phyloP scores from a whole-genome alignment of 2,888 invertebrate genomes.

The Physocephala rufipes region DNA sequence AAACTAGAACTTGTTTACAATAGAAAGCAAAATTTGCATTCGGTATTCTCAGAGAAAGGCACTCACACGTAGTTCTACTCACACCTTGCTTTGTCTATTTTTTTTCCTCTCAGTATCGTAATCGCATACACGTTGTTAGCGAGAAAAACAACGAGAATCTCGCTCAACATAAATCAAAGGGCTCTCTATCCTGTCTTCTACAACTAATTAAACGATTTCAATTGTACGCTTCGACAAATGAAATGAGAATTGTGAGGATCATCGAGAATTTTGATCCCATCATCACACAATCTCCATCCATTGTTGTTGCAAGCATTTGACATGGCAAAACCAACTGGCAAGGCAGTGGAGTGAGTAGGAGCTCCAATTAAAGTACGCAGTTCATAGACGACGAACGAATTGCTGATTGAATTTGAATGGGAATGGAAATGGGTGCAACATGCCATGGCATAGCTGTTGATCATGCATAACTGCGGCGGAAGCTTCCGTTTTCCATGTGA shows the following conservation, averaged over 20 bases:
- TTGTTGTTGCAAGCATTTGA: neutral
- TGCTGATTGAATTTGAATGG: conserved; percentile 27
- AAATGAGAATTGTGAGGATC: neutral
- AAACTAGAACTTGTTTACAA: neutral
- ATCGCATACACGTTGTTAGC: conserved; percentile 29
- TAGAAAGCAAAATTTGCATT: neutral
- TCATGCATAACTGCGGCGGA: conserved; percentile 29
- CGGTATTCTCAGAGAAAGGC: neutral
- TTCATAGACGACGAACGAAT: conserved; percentile 12
- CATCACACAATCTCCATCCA: too few relatives aligned
- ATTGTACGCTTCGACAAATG: conserved; percentile 25
- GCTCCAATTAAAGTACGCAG: conserved; percentile 34
- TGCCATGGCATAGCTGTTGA: conserved; percentile 19
- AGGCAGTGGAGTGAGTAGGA: neutral
- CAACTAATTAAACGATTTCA: conserved; percentile 35
- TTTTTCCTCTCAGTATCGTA: conserved; percentile 24
- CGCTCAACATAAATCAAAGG: conserved; percentile 27
- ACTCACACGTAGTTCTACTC: neutral
- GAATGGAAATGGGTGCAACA: neutral
- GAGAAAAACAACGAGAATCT: too few relatives aligned
- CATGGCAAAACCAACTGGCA: neutral
- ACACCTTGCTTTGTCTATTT: neutral
- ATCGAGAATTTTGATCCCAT: neutral
- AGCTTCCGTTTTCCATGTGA: neutral
- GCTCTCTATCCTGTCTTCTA: conserved; percentile 7